A percentile compares a stretch with the other conserved stretches of the same genome.
phyloP scores from a whole-genome alignment of 1,140 invertebrate species.

The Drosophila serrata region DNA sequence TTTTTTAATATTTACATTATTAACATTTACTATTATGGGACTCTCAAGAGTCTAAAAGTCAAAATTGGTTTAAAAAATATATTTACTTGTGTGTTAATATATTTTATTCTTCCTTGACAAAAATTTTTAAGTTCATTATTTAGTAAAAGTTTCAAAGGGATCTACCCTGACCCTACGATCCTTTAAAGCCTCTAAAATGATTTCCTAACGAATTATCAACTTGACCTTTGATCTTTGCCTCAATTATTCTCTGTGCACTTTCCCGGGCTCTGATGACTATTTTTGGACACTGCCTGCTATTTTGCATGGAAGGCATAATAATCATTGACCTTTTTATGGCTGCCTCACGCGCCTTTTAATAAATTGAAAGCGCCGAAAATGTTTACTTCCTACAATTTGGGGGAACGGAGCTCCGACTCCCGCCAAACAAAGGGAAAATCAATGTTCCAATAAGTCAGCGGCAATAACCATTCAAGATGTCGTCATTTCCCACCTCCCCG shows the following conservation, averaged over 20 bases:
- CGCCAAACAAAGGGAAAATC: conserved; percentile 47
- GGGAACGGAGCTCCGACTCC: neutral
- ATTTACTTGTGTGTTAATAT: too few relatives aligned
- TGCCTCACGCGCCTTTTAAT: conserved; percentile 71
- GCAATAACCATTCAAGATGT: conserved; percentile 69
- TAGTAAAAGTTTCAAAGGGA: too few relatives aligned
- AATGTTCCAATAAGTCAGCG: conserved; percentile 68
- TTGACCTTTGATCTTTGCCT: neutral
- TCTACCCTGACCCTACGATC: neutral
- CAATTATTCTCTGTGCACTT: conserved; percentile 20
- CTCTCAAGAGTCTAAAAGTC: too few relatives aligned
- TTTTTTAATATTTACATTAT: too few relatives aligned
- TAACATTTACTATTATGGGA: too few relatives aligned
- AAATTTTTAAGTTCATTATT: too few relatives aligned
- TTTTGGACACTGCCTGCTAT: conserved; percentile 36
- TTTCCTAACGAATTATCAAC: neutral
- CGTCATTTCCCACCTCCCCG: conserved; percentile 25
- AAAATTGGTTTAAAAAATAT: too few relatives aligned
- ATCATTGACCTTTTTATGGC: conserved; percentile 78
- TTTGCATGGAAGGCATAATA: conserved; percentile 70
- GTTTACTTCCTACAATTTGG: conserved; percentile 67
- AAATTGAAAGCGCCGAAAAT: conserved; percentile 69
- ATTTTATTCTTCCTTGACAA: too few relatives aligned
- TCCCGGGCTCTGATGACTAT: conserved; percentile 24
- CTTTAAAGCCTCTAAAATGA: neutral